Evolutionary conservation across 2,797 vertebrate genomes (phyloP), one percentile per base, ranked within the genome.

Genomic region (Enteromius trimaculatus): DNA sequence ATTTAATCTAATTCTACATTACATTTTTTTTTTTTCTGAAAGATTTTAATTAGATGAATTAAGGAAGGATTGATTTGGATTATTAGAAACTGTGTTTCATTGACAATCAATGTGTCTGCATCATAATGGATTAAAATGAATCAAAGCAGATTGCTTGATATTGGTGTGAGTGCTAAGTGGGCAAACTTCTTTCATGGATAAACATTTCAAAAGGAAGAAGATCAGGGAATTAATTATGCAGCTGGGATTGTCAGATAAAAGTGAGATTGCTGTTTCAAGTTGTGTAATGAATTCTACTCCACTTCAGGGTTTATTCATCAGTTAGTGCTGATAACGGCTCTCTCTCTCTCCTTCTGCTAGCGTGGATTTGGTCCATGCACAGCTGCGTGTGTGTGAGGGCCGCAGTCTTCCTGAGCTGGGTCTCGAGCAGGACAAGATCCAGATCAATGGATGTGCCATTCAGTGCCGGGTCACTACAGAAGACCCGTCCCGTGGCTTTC

Each of bases 381-480:
- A 99, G 94, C 94, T 99, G 66, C 96, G 94, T 0, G 94, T 99
- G 79, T 96, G 97, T 0, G 96, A 97, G 65, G 97, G 97, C 39
- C 94, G 94, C 65, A 97, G 96, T 60, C 92, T 99, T 74, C 93
- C 95, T 0, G 96, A 98, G 14, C 91, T 99, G 83, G 94, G 96
- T 84, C 94, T 98, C 65, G 91, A 91, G 58, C 97, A 99, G 87
- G 97, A 98, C 81, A 96, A 93, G 77, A 95, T 98, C 86, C 89
- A 95, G 1, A 95, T 97, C 69, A 97, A 97, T 0, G 97, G 97
- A 84, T 97, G 95, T 0, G 97, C 97, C 31, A 98, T 99, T 89
- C 97, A 99, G 91, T 98, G 97, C 89, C 92, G 97, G 0, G 96
- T 98, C 87, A 98, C 97, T 29, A 99, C 97, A 0, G 97, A 99